Base-by-base conservation (phyloP, 2,888 invertebrate genomes). In the Drosophila paracracens region DNA sequence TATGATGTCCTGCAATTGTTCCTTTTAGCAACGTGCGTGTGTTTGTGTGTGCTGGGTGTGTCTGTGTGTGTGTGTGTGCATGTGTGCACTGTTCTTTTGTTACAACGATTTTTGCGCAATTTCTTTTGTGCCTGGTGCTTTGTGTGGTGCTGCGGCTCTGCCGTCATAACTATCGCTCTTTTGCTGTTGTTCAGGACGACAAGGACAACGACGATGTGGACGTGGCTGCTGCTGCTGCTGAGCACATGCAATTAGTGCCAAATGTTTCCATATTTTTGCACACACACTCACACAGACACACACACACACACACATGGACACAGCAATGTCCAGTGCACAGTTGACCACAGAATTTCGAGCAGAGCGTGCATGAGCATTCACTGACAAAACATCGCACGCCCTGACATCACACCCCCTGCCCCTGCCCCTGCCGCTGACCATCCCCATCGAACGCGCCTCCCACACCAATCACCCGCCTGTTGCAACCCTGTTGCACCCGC, bases 171-270 rank as follows among this genome's bases (percentile, higher is more conserved):
- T 88, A 83, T 86, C 87, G 87, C 90, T 83, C 80, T 81, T 76
- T 77, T 38, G 38, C 83, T 67, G 68, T 74, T 80, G 77, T 71
- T 65, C 66, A 65, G 65, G 71, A 78, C 77, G 66, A 54, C 65
- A 64, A 64, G 67, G 35, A 65, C 54, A 38, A 57, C 51, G 43
- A 67, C 58, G 77, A 63, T 48, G 64, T 68, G 74, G 50, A 51
- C 69, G 69, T 66, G 63, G 72, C 74, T 60, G 78, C 43, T 72
- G 72, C 63, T 74, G 81, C 66, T 71, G 74, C 71, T 79, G 82
- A 88, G 89, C 88, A 87, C 77, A 89, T 88, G 91, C 91, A 91
- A 91, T 91, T 91, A 91, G 91, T 91, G 91, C 91, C 91, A 91
- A 91, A 92, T 92, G 91, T 91, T 91, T 92, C 91, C 91, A 91